Evolutionary conservation across 2,888 invertebrate genomes (phyloP).

Genomic region (Bruchidius siliquastri): DNA sequence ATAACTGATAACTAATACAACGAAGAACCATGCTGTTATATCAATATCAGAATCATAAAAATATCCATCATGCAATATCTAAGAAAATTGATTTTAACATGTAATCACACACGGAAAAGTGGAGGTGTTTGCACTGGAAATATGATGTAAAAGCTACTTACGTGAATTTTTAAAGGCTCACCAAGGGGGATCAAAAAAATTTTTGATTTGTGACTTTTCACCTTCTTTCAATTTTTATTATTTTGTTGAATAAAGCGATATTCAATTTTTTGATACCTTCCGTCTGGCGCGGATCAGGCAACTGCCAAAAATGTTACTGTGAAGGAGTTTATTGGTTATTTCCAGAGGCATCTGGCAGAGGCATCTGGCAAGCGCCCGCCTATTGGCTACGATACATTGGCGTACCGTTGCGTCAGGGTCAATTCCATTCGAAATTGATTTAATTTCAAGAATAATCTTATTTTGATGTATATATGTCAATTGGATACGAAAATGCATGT

Average conservation of each 20-base stretch:
- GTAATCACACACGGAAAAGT: neutral
- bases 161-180: constrained; percentile 44
- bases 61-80: constrained; percentile 38
- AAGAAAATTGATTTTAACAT: constrained; percentile 32
- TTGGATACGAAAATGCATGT: neutral
- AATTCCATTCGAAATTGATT: neutral
- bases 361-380: constrained; percentile 41
- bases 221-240: constrained; percentile 36
- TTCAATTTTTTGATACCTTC: constrained; percentile 43
- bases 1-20: constrained; percentile 40
- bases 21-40: constrained; percentile 40
- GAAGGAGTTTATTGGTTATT: constrained; percentile 33
- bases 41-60: constrained; percentile 39
- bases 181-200: constrained; percentile 28
- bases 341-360: constrained; percentile 48
- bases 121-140: neutral
- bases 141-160: constrained; percentile 31
- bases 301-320: constrained; percentile 35
- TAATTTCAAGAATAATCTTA: neutral
- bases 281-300: constrained; percentile 35
- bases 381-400: constrained; percentile 28
- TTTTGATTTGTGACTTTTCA: constrained; percentile 32
- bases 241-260: constrained; percentile 43
- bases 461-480: neutral
- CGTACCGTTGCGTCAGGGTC: constrained; percentile 14